Evolutionary conservation across 2,797 vertebrate genomes (phyloP), one percentile per base, ranked within the genome.

Genomic region (Thripadectes ignobilis): DNA sequence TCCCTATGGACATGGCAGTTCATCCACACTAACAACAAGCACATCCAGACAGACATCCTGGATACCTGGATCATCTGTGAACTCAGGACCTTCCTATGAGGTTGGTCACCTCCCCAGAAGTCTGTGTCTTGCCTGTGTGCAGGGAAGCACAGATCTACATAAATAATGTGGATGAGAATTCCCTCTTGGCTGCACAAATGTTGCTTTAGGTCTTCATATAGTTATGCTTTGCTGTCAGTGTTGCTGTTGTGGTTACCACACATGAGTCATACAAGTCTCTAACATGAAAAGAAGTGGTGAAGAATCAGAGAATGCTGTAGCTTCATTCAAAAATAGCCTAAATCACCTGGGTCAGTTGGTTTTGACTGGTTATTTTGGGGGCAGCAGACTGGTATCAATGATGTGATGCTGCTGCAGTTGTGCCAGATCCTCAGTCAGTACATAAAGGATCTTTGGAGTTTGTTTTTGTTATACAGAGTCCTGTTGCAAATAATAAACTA

Each of bases 241-340:
- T 13, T 66, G 41, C 17, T 63, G 17, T 38, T 36, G 27, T 71
- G 48, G 24, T 22, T 79, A 45, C n/a, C 52, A 76, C n/a, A 23
- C 1, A 2, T 43, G 32, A 23, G 58, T 13, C n/a, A 6, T 6
- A 2, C 0, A 27, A 43, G 12, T 5, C 10, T 63, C 39, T 41
- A 26, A 65, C 12, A 23, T 7, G 38, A 80, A 83, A 73, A 89
- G 18, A 7, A 74, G 23, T 30, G 11, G 10, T 49, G 63, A 82
- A 69, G 69, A 82, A 68, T 5, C 14, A 91, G 46, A 58, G 36
- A 66, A 77, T 21, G 10, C 5, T 39, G 30, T 30, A 73, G 18
- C 7, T 69, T 59, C 3, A 3, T 62, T 85, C 41, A 74, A 89
- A 87, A 54, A 8, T 63, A 82, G 16, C 16, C 26, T 46, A 57